A percentile compares a stretch with the other conserved stretches of the same genome.
These are phyloP conservation scores for Noctua janthina DNA, from an alignment of 2,888 invertebrate genomes.

Conservation along the genomic window DNA sequence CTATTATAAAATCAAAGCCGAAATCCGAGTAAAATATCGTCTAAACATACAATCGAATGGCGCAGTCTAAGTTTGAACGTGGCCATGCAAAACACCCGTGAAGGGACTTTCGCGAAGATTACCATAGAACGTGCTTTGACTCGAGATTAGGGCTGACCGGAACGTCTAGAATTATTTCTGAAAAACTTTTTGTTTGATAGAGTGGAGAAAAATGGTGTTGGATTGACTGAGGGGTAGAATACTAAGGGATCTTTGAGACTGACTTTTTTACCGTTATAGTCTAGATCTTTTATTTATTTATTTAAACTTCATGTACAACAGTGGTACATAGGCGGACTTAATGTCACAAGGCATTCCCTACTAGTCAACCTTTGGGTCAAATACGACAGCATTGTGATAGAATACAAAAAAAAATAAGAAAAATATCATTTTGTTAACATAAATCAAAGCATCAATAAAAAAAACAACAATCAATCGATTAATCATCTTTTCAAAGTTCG, in stretches of 20 bases:
- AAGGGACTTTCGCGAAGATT: conserved; percentile 49
- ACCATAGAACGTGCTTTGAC: conserved; percentile 56
- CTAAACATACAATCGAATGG: conserved; percentile 34
- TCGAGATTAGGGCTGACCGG: conserved; percentile 34
- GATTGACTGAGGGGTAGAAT: not conserved
- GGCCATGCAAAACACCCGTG: conserved; percentile 49
- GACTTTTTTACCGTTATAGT: not conserved
- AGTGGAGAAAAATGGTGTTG: not conserved
- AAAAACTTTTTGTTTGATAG: not conserved
- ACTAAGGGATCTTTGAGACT: not conserved
- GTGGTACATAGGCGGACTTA: too few species aligned
- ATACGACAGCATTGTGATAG: too few species aligned
- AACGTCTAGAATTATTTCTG: not conserved
- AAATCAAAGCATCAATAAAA: too few species aligned
- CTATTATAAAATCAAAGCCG: not conserved
- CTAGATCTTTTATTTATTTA: too few species aligned
- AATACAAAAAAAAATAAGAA: too few species aligned
- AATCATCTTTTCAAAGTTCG: too few species aligned
- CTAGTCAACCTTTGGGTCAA: too few species aligned
- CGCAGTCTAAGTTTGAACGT: conserved; percentile 26
- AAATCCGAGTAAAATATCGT: conserved; percentile 17
- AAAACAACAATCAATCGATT: too few species aligned
- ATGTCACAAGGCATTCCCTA: too few species aligned
- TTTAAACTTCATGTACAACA: too few species aligned
- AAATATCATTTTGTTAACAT: too few species aligned